A percentile compares a stretch with the other conserved stretches of the same genome.
These are phyloP conservation scores for Saxidomus purpurata DNA, from an alignment of 1,140 invertebrate genomes.

Conservation along the genomic window DNA sequence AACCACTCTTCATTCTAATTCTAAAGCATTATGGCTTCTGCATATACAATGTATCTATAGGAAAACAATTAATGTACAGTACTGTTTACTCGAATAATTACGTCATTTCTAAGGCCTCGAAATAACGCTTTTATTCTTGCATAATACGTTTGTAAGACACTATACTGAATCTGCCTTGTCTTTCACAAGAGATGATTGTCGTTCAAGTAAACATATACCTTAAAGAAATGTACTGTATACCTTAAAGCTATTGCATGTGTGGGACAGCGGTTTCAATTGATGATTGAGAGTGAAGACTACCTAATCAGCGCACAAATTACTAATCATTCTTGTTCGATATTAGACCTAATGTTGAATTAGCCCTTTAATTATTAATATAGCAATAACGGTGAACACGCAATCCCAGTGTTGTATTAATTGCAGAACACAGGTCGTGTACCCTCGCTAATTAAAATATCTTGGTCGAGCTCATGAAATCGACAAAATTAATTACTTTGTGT, in stretches of 20 bases:
- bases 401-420: constrained; percentile 33
- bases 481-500: constrained; percentile 35
- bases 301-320: constrained; percentile 30
- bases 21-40: too few species aligned
- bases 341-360: constrained; percentile 40
- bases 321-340: constrained; percentile 32
- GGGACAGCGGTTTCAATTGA: neutral
- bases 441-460: constrained; percentile 39
- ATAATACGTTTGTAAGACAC: too few species aligned
- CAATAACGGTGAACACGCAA: constrained; percentile 37
- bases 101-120: too few species aligned
- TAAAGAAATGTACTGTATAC: too few species aligned
- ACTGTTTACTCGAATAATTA: too few species aligned
- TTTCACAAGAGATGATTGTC: too few species aligned
- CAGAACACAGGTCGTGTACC: constrained; percentile 9
- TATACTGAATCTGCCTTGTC: too few species aligned
- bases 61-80: too few species aligned
- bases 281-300: neutral
- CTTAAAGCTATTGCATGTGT: constrained; percentile 26
- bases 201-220: too few species aligned
- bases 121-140: too few species aligned
- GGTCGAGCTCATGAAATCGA: constrained; percentile 6
- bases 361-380: constrained; percentile 47
- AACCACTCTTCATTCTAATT: too few species aligned
- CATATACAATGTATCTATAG: too few species aligned